Percentiles rank a stretch among this genome's conserved stretches.
phyloP scores from a whole-genome alignment of 2,113 vertebrate genomes.

The Diglossa brunneiventris region DNA sequence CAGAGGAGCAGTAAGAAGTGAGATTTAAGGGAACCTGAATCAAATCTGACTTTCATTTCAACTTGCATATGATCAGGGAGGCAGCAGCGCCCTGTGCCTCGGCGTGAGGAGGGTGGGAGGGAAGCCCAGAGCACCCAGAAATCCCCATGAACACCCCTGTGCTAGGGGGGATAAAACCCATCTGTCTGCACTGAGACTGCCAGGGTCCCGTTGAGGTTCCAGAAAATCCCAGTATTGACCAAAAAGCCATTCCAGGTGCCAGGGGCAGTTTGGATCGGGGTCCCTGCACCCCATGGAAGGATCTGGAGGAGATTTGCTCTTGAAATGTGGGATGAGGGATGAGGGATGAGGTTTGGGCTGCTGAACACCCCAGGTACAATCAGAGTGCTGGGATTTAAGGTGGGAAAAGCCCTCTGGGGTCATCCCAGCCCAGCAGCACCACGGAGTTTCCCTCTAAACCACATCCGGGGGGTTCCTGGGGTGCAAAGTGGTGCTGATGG shows the following conservation, averaged over 20 bases:
- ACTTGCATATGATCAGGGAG: not conserved
- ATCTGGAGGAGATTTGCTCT: too few species aligned
- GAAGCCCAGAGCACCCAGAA: not conserved
- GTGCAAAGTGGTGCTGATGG: accelerated
- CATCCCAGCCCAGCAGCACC: not conserved
- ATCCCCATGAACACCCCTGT: not conserved
- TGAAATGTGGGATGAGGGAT: accelerated
- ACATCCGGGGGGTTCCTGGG: accelerated
- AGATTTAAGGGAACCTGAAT: conserved; percentile 47
- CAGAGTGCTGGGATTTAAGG: accelerated
- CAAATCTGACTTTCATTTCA: conserved; percentile 44
- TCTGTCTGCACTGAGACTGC: not conserved
- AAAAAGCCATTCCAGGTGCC: not conserved
- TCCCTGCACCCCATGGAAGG: too few species aligned
- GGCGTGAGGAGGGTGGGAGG: not conserved
- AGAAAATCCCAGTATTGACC: too few species aligned
- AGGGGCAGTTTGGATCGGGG: too few species aligned
- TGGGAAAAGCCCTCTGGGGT: not conserved
- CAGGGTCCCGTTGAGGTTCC: too few species aligned
- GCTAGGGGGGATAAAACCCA: not conserved
- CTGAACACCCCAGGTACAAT: accelerated
- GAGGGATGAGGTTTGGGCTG: not conserved
- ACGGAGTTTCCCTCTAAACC: accelerated
- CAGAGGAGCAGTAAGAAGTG: conserved; percentile 14
- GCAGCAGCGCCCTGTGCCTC: not conserved